Percentiles rank a stretch among this genome's conserved stretches.
Evolutionary conservation across 2,888 invertebrate genomes (phyloP).

Genomic region (Leptopilina drosophilae): DNA sequence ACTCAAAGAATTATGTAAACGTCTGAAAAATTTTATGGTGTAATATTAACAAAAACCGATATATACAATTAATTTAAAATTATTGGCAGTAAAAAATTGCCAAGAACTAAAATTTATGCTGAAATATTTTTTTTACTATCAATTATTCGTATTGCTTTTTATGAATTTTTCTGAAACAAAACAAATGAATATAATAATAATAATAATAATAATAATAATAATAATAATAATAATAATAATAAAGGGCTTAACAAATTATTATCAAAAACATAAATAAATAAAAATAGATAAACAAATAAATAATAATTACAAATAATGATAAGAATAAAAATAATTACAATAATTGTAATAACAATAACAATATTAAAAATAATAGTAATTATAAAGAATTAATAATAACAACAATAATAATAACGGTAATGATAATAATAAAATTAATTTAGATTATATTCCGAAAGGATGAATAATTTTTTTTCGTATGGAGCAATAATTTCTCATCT

Average conservation of each 20-base stretch:
- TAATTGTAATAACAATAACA: not conserved
- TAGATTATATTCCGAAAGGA: no score
- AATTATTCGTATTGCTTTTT: no score
- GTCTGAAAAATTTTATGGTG: not conserved
- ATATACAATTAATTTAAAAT: not conserved
- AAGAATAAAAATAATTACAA: not conserved
- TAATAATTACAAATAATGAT: not conserved
- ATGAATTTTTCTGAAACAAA: no score
- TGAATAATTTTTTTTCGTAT: not conserved
- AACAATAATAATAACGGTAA: not conserved
- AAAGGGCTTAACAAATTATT: not conserved
- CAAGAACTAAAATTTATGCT: not conserved
- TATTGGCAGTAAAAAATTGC: not conserved
- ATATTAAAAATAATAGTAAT: not conserved
- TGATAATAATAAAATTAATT: not conserved
- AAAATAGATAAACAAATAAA: not conserved
- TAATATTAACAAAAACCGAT: not conserved
- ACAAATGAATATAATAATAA: no score
- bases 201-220: no score
- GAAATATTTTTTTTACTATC: not conserved
- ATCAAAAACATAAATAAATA: not conserved
- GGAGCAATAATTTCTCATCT: no score
- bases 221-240: not conserved
- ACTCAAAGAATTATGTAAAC: not conserved
- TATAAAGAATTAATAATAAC: not conserved